phyloP scores from a whole-genome alignment of 2,113 vertebrate genomes.

The Dasyurus viverrinus region DNA sequence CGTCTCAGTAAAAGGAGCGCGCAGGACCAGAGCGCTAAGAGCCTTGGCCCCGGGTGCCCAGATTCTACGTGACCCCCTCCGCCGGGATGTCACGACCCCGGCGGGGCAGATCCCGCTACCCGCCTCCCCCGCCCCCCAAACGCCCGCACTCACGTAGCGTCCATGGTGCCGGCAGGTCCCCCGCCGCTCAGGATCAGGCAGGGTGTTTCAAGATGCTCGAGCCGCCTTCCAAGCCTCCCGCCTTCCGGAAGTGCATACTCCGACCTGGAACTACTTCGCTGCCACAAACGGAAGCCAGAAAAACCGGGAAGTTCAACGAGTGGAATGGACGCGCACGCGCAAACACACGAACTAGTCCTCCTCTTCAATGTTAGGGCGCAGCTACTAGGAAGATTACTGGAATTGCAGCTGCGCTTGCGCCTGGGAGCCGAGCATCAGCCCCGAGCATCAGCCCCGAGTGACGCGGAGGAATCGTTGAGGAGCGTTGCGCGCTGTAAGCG shows the following conservation, averaged over 20 bases:
- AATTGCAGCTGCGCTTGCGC: neutral
- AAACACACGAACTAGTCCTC: neutral
- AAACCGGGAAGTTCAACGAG: neutral
- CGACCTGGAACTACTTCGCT: conserved; percentile 48
- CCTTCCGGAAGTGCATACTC: conserved; percentile 69
- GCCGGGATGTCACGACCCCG: neutral
- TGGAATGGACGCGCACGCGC: neutral
- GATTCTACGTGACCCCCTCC: neutral
- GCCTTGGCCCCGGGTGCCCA: neutral
- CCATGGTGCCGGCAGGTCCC: conserved; percentile 47
- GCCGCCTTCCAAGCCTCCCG: conserved; percentile 69
- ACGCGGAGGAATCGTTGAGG: neutral
- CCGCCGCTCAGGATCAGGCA: neutral
- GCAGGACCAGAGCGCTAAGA: neutral
- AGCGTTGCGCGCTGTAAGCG: accelerated
- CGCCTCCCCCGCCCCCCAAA: neutral
- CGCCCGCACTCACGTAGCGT: conserved; percentile 62
- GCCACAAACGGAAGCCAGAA: accelerated
- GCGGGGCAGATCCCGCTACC: neutral
- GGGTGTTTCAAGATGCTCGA: accelerated
- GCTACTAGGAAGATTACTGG: neutral
- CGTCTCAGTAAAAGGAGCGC: neutral
- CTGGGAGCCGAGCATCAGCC: accelerated
- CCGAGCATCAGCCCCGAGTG: neutral
- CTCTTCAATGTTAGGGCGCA: accelerated